Evolutionary conservation across 2,113 vertebrate species (phyloP), one percentile per base, ranked within the genome.

Genomic region (Drymodes brunneopygia): DNA sequence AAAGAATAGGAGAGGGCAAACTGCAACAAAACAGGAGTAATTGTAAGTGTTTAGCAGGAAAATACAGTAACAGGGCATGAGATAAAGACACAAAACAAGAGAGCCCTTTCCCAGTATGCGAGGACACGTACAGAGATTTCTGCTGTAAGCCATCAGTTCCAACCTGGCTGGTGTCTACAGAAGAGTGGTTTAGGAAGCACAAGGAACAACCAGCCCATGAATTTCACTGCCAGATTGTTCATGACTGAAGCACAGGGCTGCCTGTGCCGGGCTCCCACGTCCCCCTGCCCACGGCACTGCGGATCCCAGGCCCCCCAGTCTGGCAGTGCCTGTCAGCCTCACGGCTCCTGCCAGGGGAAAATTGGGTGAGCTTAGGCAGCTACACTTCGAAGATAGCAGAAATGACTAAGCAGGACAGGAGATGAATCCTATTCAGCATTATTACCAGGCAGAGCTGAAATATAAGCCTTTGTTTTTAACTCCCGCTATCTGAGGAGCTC

Each of bases 381-480:
- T n/a, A 44, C 11, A 42, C 42, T 81, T 79, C 4, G 50, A 92
- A 53, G 70, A 83, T 2, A 71, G 27, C 74, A 85, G 60, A 94
- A 95, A 88, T 66, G 61, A 95, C 82, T 83, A 92, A 84, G 77
- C 44, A 57, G 91, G 82, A 60, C 42, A 85, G 72, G 87, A 97
- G 94, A 66, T 48, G 89, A 92, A 96, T 92, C 87, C 91, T 50
- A 82, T 96, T 94, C 81, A 51, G 84, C 35, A 69, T 65, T 91
- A 77, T 87, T 92, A 91, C 50, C 75, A 92, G 75, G 75, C 85
- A 90, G 48, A 95, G 90, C 77, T 94, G 94, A 91, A 90, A 83
- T 74, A 66, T 33, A 90, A 92, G 84, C 89, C 74, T 94, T 94
- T 96, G 81, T 94, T 95, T 92, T 62, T 86, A 95, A 83, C 91